A percentile compares a stretch with the other conserved stretches of the same genome.
phyloP scores from a whole-genome alignment of 2,888 invertebrate species.

The Orchesellides sinensis region DNA sequence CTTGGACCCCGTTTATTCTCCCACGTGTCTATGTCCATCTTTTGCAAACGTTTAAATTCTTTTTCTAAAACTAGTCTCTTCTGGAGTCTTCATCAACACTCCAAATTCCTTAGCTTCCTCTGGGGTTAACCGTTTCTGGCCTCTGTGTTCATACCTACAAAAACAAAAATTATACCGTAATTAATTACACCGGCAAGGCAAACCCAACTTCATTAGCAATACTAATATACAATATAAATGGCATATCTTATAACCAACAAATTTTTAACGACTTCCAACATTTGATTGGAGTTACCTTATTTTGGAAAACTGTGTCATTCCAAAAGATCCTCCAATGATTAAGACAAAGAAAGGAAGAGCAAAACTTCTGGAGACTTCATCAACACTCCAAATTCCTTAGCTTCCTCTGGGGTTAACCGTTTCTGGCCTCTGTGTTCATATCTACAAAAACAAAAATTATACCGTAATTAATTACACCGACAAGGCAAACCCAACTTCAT shows the following conservation, averaged over 20 bases:
- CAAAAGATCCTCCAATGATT: conserved; percentile 87
- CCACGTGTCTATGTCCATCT: conserved; percentile 88
- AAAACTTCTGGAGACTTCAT: conserved; percentile 83
- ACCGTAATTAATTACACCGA: too few relatives aligned
- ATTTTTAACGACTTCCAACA: too few relatives aligned
- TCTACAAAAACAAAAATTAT: too few relatives aligned
- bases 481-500: too few relatives aligned
- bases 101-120: conserved; percentile 78
- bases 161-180: too few relatives aligned
- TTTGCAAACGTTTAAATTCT: conserved; percentile 85
- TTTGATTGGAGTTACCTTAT: conserved; percentile 80
- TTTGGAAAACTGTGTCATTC: conserved; percentile 85
- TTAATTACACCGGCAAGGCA: too few relatives aligned
- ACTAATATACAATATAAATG: too few relatives aligned
- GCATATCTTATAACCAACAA: too few relatives aligned
- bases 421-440: conserved; percentile 81
- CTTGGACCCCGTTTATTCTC: conserved; percentile 90
- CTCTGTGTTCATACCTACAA: conserved; percentile 81
- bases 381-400: conserved; percentile 76
- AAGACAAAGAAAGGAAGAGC: conserved; percentile 86
- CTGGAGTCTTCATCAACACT: conserved; percentile 82
- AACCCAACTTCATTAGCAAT: too few relatives aligned
- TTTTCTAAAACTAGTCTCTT: conserved; percentile 85
- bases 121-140: conserved; percentile 80
- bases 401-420: conserved; percentile 81